Evolutionary conservation across 2,888 invertebrate genomes (phyloP).

Genomic region (Chymomyza fuscimana): DNA sequence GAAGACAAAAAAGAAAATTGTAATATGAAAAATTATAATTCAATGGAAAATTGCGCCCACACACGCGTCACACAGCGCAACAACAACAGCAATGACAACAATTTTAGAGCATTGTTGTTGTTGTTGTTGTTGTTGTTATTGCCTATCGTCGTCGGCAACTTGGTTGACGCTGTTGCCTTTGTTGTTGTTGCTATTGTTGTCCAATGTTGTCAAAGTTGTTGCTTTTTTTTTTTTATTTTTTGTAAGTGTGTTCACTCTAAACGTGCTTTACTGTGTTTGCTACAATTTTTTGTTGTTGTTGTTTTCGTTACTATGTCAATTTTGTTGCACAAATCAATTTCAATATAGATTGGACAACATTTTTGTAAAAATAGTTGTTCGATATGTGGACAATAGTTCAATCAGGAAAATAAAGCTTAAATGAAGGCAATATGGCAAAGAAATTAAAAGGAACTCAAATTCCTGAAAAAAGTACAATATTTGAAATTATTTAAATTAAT

Average conservation of each 20-base stretch:
- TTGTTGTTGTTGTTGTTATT: constrained; percentile 37
- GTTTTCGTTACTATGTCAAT: constrained; percentile 8
- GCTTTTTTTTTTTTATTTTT: constrained; percentile 4
- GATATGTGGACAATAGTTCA: no score
- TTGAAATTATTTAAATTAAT: no score
- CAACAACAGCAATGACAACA: constrained; percentile 17
- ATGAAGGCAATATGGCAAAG: no score
- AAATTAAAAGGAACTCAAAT: no score
- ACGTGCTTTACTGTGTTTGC: background rate
- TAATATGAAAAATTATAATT: constrained; percentile 58
- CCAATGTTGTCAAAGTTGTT: constrained; percentile 14
- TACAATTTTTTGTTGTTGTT: constrained; percentile 1
- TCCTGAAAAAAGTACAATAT: no score
- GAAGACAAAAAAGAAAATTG: constrained; percentile 33
- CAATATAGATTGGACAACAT: constrained; percentile 1
- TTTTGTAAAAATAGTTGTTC: no score
- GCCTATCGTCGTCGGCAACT: constrained; percentile 54
- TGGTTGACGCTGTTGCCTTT: constrained; percentile 45
- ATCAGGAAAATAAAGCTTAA: no score
- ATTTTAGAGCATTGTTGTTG: constrained; percentile 44
- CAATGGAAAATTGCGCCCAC: constrained; percentile 70
- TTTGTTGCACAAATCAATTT: constrained; percentile 31
- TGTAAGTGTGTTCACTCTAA: no score
- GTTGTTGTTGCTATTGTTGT: constrained; percentile 33
- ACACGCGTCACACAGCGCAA: constrained; percentile 47